phyloP scores from a whole-genome alignment of 2,797 vertebrate species.

The Anabas testudineus region DNA sequence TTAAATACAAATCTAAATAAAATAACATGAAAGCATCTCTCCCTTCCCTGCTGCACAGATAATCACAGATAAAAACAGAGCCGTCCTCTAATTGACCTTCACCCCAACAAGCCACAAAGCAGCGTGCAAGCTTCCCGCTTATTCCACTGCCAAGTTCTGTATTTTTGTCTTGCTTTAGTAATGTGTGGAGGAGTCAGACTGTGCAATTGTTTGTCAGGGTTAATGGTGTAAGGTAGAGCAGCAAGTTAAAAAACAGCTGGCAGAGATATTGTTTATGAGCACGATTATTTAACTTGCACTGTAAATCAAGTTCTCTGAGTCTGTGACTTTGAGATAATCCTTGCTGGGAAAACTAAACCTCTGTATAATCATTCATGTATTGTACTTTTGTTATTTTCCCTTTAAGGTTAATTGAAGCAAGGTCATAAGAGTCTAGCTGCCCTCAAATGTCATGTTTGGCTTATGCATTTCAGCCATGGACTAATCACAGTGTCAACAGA shows the following conservation, averaged over 20 bases:
- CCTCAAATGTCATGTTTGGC: slow-evolving; percentile 30
- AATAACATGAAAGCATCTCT: not conserved
- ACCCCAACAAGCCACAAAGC: slow-evolving; percentile 34
- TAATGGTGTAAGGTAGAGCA: slow-evolving; percentile 39
- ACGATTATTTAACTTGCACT: slow-evolving; percentile 12
- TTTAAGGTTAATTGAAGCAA: slow-evolving; percentile 13
- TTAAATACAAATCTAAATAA: not conserved
- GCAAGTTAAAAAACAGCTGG: slow-evolving; percentile 36
- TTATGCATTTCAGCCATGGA: slow-evolving; percentile 26
- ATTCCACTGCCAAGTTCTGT: slow-evolving; percentile 59
- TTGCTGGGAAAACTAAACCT: slow-evolving; percentile 6
- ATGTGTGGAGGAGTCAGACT: slow-evolving; percentile 49
- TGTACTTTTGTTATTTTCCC: not conserved
- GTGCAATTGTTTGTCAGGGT: slow-evolving; percentile 61
- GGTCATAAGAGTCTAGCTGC: slow-evolving; percentile 8
- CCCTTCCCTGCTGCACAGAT: slow-evolving; percentile 11
- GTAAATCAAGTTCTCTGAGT: not conserved
- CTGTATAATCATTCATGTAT: not conserved
- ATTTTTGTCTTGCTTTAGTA: slow-evolving; percentile 61
- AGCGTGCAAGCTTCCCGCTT: slow-evolving; percentile 36
- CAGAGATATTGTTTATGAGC: slow-evolving; percentile 34
- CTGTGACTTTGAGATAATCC: not conserved
- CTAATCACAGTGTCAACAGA: slow-evolving; percentile 50
- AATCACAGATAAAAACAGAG: slow-evolving; percentile 42
- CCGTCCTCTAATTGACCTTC: slow-evolving; percentile 64